Conservation (phyloP, 2,888 invertebrate species). For the Osmoderma eremita region DNA sequence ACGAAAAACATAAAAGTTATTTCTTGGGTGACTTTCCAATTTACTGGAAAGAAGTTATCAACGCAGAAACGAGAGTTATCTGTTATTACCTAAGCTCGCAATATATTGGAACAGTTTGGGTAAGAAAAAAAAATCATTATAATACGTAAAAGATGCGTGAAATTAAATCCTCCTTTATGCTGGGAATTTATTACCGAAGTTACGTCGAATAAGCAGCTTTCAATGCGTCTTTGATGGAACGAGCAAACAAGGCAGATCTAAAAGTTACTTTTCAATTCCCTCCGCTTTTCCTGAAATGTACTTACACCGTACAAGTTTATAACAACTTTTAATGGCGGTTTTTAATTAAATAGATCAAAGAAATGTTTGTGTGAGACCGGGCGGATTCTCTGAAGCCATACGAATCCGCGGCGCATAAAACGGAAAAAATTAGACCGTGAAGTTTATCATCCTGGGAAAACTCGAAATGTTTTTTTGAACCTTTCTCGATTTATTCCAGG, state of each 20-base stretch:
- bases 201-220: conserved; percentile 8
- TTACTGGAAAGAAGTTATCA: too few relatives aligned
- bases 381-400: conserved; percentile 29
- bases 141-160: background rate
- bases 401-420: conserved; percentile 17
- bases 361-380: conserved; percentile 19
- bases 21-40: too few relatives aligned
- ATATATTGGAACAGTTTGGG: too few relatives aligned
- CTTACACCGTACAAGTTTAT: conserved; percentile 15
- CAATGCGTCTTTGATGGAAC: conserved; percentile 1
- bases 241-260: conserved; percentile 11
- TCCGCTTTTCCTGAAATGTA: conserved; percentile 12
- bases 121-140: too few relatives aligned
- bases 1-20: too few relatives aligned
- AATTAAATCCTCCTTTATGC: background rate
- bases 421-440: conserved; percentile 13
- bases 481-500: too few relatives aligned
- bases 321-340: conserved; percentile 38
- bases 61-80: too few relatives aligned
- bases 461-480: background rate
- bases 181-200: conserved; percentile 11
- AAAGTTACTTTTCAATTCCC: conserved; percentile 17
- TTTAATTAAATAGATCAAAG: conserved; percentile 44
- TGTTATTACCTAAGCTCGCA: too few relatives aligned
- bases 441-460: conserved; percentile 12